Evolutionary conservation across 92 coral and sea anemone species (phyloP), one percentile per base, ranked within the genome.

Genomic region (Desmophyllum pertusum): DNA sequence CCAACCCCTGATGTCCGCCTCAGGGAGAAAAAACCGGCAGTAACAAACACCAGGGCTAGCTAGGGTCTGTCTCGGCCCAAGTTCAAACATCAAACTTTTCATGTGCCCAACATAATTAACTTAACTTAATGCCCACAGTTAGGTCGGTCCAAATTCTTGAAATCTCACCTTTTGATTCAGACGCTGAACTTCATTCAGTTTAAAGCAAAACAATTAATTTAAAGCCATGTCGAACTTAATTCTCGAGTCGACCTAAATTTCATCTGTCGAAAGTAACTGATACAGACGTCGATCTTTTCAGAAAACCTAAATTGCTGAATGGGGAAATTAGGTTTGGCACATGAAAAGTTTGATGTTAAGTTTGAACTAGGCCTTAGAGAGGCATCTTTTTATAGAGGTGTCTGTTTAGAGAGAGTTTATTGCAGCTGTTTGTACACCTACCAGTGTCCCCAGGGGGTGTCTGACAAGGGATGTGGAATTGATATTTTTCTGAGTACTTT

Each of bases 101-200:
- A 71, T 5, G 52, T 71, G 76, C 76, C 76, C 55, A 71, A n/a
- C 45, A 35, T 68, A 68, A 68, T 68, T 68, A 68, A 71, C 36
- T n/a, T 18, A 42, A 41, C 55, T 41, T 43, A 23, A 41, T 71
- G 52, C 35, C 53, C 55, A 42, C 76, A n/a, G 76, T 71, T 21
- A 71, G 76, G 76, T 71, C 76, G 6, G 76, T 71, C 33, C 7
- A 71, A 71, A 71, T 71, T 71, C 76, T 71, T 71, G 76, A 71
- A 71, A 71, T 71, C 76, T 71, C 76, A 41, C 76, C 53, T 18
- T 71, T 71, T 23, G 19, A 23, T 42, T n/a, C 5, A 37, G 29
- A 5, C 18, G 19, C 53, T 35, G 55, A 71, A n/a, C 53, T 71
- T 23, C 41, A 25, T 71, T 33, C 13, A 65, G 40, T 65, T 65